A percentile compares a stretch with the other conserved stretches of the same genome.
phyloP scores from a whole-genome alignment of 2,888 invertebrate species.

The Cheilosia impressa region DNA sequence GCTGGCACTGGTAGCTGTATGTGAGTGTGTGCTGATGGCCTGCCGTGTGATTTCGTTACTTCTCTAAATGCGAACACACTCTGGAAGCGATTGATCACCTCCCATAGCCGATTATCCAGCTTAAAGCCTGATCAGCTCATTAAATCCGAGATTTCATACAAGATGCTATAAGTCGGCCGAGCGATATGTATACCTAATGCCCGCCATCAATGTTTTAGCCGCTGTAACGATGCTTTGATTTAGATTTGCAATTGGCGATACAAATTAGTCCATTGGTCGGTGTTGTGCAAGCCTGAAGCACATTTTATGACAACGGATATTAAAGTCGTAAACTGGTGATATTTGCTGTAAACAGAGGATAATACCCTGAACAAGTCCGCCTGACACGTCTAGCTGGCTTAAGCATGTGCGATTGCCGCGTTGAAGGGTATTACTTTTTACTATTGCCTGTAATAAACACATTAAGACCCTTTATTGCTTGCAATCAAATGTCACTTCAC shows the following conservation, averaged over 20 bases:
- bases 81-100: slow-evolving; percentile 53
- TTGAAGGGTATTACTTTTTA: slow-evolving; percentile 18
- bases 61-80: neutral
- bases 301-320: slow-evolving; percentile 61
- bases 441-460: slow-evolving; percentile 6
- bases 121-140: slow-evolving; percentile 32
- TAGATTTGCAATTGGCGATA: slow-evolving; percentile 63
- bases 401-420: slow-evolving; percentile 4
- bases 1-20: neutral
- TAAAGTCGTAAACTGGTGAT: slow-evolving; percentile 43
- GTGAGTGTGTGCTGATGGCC: neutral
- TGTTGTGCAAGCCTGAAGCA: slow-evolving; percentile 42
- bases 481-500: slow-evolving; percentile 12
- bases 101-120: slow-evolving; percentile 55
- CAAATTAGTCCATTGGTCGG: slow-evolving; percentile 51
- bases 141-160: neutral
- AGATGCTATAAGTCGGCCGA: neutral
- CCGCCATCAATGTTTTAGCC: neutral
- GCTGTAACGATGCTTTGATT: slow-evolving; percentile 60
- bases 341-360: slow-evolving; percentile 31
- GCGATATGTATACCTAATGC: neutral
- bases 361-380: slow-evolving; percentile 23
- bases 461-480: slow-evolving; percentile 36
- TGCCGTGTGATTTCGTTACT: slow-evolving; percentile 44
- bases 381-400: slow-evolving; percentile 26